These are phyloP conservation scores for Zygothrica quintamaculata DNA, from an alignment of 2,888 invertebrate genomes.

Conservation along the genomic window DNA sequence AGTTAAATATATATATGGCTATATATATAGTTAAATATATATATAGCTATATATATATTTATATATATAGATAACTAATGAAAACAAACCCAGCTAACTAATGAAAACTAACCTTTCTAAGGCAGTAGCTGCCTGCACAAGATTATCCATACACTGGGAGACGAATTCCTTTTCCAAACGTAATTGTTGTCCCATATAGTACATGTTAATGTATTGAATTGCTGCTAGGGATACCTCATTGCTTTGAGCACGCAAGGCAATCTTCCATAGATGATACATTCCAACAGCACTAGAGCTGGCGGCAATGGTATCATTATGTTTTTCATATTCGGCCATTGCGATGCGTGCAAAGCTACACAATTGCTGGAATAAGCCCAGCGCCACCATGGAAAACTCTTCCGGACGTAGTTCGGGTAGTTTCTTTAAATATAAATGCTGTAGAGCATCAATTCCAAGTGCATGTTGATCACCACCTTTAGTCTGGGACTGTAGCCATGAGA, in stretches of 20 bases:
- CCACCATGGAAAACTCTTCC: conserved; percentile 95
- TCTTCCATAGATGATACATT: conserved; percentile 97
- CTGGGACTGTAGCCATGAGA: conserved; percentile 96
- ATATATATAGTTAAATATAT: too few relatives aligned
- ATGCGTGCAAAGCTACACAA: conserved; percentile 94
- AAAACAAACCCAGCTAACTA: too few relatives aligned
- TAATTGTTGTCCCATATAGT: conserved; percentile 96
- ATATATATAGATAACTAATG: too few relatives aligned
- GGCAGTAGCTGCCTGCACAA: conserved; percentile 92
- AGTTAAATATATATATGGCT: too few relatives aligned
- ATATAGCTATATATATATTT: too few relatives aligned
- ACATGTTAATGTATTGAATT: conserved; percentile 96
- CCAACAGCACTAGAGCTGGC: conserved; percentile 89
- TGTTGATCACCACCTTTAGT: conserved; percentile 96
- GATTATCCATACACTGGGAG: conserved; percentile 95
- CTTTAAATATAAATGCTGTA: conserved; percentile 93
- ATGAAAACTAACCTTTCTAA: conserved; percentile 84
- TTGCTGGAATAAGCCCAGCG: conserved; percentile 95
- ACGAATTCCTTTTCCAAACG: conserved; percentile 97
- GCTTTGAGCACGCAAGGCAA: conserved; percentile 94
- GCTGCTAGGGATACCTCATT: conserved; percentile 98
- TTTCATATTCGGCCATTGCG: conserved; percentile 89
- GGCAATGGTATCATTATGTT: conserved; percentile 81
- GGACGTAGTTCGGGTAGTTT: conserved; percentile 95
- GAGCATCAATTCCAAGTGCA: conserved; percentile 93